Evolutionary conservation across 2,113 vertebrate species (phyloP).

Genomic region (Prolemur simus): DNA sequence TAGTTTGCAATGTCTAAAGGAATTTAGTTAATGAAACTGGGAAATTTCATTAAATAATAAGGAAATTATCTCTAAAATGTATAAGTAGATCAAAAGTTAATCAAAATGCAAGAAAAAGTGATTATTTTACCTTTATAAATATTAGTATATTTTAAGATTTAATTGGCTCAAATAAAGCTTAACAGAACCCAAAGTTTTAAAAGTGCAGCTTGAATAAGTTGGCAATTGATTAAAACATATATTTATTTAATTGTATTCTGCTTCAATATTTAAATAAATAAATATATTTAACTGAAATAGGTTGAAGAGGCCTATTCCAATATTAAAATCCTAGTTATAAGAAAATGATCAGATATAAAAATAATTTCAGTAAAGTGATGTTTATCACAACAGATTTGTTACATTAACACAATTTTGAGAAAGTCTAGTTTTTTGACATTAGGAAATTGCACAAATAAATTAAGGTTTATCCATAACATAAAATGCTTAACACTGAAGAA

Average conservation of each 20-base stretch:
- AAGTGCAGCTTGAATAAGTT: neutral
- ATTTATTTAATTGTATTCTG: neutral
- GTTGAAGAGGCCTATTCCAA: neutral
- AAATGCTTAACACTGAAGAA: neutral
- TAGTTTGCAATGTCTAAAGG: neutral
- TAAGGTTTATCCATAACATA: neutral
- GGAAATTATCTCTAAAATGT: neutral
- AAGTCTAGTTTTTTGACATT: neutral
- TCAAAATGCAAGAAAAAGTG: neutral
- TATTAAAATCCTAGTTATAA: neutral
- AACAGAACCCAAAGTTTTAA: neutral
- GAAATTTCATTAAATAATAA: neutral
- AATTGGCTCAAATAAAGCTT: neutral
- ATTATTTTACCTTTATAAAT: neutral
- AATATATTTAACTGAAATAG: neutral
- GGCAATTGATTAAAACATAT: neutral
- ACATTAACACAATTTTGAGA: neutral
- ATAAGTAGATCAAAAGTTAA: neutral
- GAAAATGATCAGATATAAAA: neutral
- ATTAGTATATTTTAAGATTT: neutral
- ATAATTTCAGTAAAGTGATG: neutral
- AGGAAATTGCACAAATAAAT: neutral
- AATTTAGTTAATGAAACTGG: neutral
- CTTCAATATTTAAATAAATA: neutral
- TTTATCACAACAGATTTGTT: neutral